phyloP scores from a whole-genome alignment of 2,113 vertebrate genomes.

The Amblyopsis rosae region DNA sequence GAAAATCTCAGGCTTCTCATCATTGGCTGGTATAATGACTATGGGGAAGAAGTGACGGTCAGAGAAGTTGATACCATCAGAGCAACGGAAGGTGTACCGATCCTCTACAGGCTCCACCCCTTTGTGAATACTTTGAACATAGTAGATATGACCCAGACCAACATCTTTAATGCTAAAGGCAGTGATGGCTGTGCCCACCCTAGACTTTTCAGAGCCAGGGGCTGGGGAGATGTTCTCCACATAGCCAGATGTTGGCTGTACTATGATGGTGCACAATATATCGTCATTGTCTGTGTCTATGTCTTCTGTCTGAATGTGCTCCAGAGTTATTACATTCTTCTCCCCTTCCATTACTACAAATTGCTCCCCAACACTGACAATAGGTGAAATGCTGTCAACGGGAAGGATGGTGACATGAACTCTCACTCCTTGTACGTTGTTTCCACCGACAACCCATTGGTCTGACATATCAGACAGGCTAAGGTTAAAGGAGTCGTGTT shows the following conservation, averaged over 20 bases:
- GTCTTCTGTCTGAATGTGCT: constrained; percentile 84
- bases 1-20: constrained; percentile 91
- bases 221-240: constrained; percentile 95
- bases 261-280: constrained; percentile 90
- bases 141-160: constrained; percentile 83
- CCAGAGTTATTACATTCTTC: constrained; percentile 79
- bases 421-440: constrained; percentile 82
- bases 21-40: constrained; percentile 85
- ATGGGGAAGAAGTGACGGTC: constrained; percentile 87
- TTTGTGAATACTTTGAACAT: constrained; percentile 93
- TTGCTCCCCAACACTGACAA: constrained; percentile 69
- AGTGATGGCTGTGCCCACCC: constrained; percentile 86
- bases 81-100: constrained; percentile 88
- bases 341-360: constrained; percentile 80
- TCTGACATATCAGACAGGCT: constrained; percentile 89
- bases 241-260: constrained; percentile 89
- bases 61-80: constrained; percentile 94
- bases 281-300: constrained; percentile 85
- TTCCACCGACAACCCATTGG: constrained; percentile 88
- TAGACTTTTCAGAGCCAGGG: constrained; percentile 92
- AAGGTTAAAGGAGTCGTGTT: constrained; percentile 87
- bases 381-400: constrained; percentile 84
- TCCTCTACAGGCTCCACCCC: constrained; percentile 92
- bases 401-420: constrained; percentile 91
- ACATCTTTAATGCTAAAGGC: constrained; percentile 91